Percentiles rank a stretch among this genome's conserved stretches.
These are phyloP conservation scores for Schizopygopsis pylzovi DNA, from an alignment of 2,797 vertebrate species.

Conservation along the genomic window DNA sequence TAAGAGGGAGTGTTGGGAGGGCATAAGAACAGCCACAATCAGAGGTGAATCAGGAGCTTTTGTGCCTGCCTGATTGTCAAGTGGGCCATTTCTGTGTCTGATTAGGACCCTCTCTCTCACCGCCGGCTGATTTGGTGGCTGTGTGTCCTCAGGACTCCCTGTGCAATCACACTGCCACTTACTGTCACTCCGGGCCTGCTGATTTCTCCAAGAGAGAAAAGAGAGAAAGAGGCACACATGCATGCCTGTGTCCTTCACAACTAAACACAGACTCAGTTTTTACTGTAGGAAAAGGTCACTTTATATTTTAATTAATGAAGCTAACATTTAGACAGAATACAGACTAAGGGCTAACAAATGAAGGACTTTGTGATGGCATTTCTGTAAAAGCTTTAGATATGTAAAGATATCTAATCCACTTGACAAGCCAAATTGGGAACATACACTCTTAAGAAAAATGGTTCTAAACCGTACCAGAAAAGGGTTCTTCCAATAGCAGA, in stretches of 20 bases:
- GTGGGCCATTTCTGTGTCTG: slow-evolving; percentile 88
- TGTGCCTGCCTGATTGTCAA: slow-evolving; percentile 90
- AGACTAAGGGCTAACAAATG: not conserved
- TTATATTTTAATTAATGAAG: slow-evolving; percentile 36
- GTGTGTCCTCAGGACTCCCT: slow-evolving; percentile 73
- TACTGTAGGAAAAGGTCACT: slow-evolving; percentile 29
- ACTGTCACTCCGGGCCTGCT: slow-evolving; percentile 74
- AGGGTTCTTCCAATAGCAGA: too few relatives aligned
- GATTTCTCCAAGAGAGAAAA: slow-evolving; percentile 69
- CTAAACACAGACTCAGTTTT: slow-evolving; percentile 26
- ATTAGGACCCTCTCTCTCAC: slow-evolving; percentile 80
- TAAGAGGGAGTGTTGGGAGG: slow-evolving; percentile 69
- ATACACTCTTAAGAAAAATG: too few relatives aligned
- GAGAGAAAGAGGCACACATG: slow-evolving; percentile 25
- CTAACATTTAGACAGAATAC: not conserved
- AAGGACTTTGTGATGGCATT: not conserved
- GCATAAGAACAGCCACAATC: slow-evolving; percentile 87
- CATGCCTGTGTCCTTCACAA: slow-evolving; percentile 36
- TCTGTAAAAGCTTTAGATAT: not conserved
- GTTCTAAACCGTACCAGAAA: too few relatives aligned
- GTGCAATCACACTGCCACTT: slow-evolving; percentile 80
- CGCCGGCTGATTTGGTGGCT: slow-evolving; percentile 81
- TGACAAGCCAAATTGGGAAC: not conserved
- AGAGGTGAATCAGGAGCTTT: slow-evolving; percentile 86
- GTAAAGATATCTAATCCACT: not conserved